These are phyloP conservation scores for Tympanoctomys barrerae DNA, from an alignment of 2,797 vertebrate genomes.

Conservation along the genomic window DNA sequence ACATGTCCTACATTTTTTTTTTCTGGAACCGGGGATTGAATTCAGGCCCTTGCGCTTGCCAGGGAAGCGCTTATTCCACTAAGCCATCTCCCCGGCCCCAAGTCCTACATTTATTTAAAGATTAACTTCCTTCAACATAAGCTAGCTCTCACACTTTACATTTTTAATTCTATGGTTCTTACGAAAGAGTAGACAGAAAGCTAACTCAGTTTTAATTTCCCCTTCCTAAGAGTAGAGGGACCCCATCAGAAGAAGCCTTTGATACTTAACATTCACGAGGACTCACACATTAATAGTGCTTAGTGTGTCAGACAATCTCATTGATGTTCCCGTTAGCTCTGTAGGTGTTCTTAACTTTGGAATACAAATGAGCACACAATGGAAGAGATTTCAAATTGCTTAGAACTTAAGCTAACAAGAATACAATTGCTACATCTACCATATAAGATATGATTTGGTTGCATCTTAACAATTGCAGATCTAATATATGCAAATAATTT, in stretches of 20 bases:
- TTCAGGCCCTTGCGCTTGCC: no score
- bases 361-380: not conserved
- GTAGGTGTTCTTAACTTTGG: not conserved
- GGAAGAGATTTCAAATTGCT: not conserved
- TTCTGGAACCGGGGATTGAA: no score
- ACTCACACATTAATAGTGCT: not conserved
- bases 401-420: not conserved
- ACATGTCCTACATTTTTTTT: no score
- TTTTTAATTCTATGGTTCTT: not conserved
- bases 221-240: not conserved
- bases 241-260: no score
- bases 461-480: not conserved
- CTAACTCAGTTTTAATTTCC: not conserved
- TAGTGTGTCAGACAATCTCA: not conserved
- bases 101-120: not conserved
- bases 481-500: slow-evolving; percentile 3
- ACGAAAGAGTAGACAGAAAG: not conserved
- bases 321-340: no score
- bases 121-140: not conserved
- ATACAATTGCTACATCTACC: no score
- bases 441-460: not conserved
- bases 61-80: no score
- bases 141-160: not conserved
- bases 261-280: not conserved
- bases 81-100: no score